phyloP scores from a whole-genome alignment of 2,113 vertebrate species.

The Macrotis lagotis region DNA sequence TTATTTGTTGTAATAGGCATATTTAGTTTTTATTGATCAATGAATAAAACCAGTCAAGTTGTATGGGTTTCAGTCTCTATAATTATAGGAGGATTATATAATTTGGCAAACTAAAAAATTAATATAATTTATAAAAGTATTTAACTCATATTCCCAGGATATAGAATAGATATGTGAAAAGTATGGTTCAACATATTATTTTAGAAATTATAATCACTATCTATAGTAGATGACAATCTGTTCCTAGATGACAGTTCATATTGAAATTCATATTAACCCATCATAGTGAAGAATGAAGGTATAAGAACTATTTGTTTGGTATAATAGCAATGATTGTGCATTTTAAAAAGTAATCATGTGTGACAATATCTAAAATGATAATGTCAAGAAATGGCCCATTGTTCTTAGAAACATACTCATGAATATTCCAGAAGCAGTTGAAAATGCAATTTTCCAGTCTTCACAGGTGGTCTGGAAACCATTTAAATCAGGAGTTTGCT shows the following conservation, averaged over 20 bases:
- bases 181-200: slow-evolving; percentile 4
- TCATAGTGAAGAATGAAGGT: slow-evolving; percentile 56
- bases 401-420: slow-evolving; percentile 63
- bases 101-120: neutral
- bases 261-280: slow-evolving; percentile 47
- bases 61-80: neutral
- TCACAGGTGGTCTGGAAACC: slow-evolving; percentile 55
- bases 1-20: neutral
- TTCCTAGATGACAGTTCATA: slow-evolving; percentile 12
- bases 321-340: slow-evolving; percentile 61
- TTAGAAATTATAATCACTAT: slow-evolving; percentile 22
- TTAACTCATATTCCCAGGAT: neutral
- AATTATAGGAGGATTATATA: neutral
- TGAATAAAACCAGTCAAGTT: neutral
- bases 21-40: neutral
- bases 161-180: neutral
- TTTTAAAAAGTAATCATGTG: slow-evolving; percentile 60
- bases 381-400: slow-evolving; percentile 69
- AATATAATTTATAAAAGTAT: neutral
- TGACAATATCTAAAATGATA: slow-evolving; percentile 39
- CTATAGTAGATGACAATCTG: slow-evolving; percentile 27
- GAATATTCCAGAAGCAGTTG: slow-evolving; percentile 65
- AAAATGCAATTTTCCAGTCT: slow-evolving; percentile 63
- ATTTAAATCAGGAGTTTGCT: slow-evolving; percentile 43
- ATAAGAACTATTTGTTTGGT: slow-evolving; percentile 39